A percentile compares a stretch with the other conserved stretches of the same genome.
These are phyloP conservation scores for Takifugu bimaculatus DNA, from an alignment of 2,113 vertebrate species.

Conservation along the genomic window DNA sequence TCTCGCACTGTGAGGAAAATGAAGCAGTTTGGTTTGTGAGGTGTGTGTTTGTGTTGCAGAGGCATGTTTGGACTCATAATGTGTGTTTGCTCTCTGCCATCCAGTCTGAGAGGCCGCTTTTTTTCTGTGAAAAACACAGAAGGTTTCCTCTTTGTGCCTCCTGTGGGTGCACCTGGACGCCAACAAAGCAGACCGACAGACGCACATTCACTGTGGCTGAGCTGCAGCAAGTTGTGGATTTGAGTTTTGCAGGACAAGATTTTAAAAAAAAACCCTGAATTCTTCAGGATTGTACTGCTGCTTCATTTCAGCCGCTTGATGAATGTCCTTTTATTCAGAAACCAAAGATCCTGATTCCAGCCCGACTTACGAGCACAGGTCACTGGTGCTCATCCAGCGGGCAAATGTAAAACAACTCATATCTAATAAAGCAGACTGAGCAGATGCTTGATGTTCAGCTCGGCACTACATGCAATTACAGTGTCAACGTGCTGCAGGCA, in stretches of 20 bases:
- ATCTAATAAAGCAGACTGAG: no score
- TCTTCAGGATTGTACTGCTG: no score
- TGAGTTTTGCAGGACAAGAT: no score
- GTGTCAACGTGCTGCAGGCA: slow-evolving; percentile 44
- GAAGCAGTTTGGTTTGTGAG: no score
- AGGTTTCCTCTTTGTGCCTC: slow-evolving; percentile 28
- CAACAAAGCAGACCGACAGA: slow-evolving; percentile 13
- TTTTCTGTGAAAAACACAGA: slow-evolving; percentile 24
- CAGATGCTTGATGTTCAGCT: slow-evolving; percentile 55
- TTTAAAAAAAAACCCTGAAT: no score
- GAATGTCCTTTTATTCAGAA: no score
- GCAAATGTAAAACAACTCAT: no score
- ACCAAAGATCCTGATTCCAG: no score
- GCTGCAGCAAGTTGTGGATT: not conserved
- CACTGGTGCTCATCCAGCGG: no score
- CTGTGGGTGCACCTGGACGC: slow-evolving; percentile 30
- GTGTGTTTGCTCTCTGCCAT: slow-evolving; percentile 4
- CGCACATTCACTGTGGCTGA: not conserved
- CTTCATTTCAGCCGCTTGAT: no score
- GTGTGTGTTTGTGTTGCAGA: not conserved
- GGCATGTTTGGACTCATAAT: slow-evolving; percentile 13
- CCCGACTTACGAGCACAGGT: no score
- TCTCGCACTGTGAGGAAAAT: no score
- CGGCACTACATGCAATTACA: slow-evolving; percentile 58
- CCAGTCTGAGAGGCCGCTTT: not conserved